phyloP scores from a whole-genome alignment of 2,113 vertebrate genomes.

The Ibidorhyncha struthersii region DNA sequence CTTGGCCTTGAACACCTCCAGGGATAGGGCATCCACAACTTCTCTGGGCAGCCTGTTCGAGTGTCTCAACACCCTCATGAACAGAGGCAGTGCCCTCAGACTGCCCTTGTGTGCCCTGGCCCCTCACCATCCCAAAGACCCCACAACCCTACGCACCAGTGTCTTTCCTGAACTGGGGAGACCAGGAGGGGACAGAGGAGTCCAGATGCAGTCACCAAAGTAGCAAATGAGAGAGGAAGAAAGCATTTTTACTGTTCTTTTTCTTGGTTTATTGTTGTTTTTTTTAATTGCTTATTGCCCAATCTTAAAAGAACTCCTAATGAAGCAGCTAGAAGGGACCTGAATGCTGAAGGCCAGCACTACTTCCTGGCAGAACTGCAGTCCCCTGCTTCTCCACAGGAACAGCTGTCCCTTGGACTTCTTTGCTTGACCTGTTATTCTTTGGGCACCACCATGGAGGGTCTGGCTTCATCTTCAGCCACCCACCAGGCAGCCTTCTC shows the following conservation, averaged over 20 bases:
- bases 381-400: background rate
- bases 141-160: too few relatives aligned
- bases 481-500: background rate
- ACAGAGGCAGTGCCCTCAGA: background rate
- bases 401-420: background rate
- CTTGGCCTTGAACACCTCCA: background rate
- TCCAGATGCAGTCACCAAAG: background rate
- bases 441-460: background rate
- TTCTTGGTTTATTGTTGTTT: background rate
- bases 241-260: background rate
- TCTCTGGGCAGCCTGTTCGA: background rate
- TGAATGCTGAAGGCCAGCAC: background rate
- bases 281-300: background rate
- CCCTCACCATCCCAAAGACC: background rate
- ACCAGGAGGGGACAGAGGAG: background rate
- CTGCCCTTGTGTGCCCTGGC: rapidly evolving
- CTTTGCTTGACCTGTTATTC: background rate
- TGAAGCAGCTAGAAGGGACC: background rate
- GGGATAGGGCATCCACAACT: background rate
- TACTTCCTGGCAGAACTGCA: background rate
- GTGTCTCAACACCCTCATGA: background rate
- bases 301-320: background rate
- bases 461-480: background rate
- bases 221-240: background rate
- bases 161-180: background rate